These are phyloP conservation scores for Peromyscus leucopus DNA, from an alignment of 2,113 vertebrate species.

Conservation along the genomic window DNA sequence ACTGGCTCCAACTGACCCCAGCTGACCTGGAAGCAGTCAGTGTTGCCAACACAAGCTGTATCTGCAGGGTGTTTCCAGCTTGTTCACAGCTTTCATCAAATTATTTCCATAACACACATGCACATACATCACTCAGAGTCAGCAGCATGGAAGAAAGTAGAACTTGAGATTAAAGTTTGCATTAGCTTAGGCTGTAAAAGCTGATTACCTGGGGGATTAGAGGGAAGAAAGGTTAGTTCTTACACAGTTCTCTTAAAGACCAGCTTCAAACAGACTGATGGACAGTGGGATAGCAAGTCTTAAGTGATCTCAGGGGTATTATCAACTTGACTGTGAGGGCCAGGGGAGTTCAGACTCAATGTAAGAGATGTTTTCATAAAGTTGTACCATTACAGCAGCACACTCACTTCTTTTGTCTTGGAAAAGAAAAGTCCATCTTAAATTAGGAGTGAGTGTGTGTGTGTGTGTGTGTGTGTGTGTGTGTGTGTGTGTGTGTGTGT, in stretches of 20 bases:
- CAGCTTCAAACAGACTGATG: background rate
- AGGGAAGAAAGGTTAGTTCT: background rate
- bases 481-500: background rate
- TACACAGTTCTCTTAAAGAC: background rate
- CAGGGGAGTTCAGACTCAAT: background rate
- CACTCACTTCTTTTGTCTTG: background rate
- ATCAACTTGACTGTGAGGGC: background rate
- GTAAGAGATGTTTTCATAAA: background rate
- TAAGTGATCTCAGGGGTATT: background rate
- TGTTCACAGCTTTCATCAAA: background rate
- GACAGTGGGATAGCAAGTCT: background rate
- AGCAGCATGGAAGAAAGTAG: background rate
- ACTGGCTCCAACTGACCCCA: background rate
- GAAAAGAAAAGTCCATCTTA: constrained; percentile 28
- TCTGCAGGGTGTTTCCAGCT: background rate
- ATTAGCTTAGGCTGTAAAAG: background rate
- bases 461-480: background rate
- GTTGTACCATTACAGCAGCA: background rate
- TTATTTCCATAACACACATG: too few relatives aligned
- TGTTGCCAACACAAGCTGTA: background rate
- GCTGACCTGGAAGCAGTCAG: background rate
- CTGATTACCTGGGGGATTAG: background rate
- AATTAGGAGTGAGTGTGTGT: background rate
- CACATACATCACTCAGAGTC: too few relatives aligned
- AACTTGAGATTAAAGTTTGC: background rate